Evolutionary conservation across 1,140 invertebrate species (phyloP).

Genomic region (Tyrophagus putrescentiae): DNA sequence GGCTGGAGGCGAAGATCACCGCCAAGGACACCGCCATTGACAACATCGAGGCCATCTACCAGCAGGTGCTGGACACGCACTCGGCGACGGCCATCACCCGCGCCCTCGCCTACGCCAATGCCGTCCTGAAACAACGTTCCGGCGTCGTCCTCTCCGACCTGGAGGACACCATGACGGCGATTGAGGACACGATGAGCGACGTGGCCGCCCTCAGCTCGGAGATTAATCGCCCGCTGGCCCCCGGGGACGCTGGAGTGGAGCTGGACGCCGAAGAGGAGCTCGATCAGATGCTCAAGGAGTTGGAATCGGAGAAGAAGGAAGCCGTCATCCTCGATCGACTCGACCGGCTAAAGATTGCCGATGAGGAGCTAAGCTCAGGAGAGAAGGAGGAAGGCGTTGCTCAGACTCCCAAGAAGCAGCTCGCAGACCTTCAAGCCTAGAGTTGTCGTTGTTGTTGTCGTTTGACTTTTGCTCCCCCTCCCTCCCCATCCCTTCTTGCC

Average conservation of each 20-base stretch:
- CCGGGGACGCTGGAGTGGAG: background rate
- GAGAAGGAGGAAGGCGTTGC: no score
- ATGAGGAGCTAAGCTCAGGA: no score
- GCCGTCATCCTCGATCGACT: no score
- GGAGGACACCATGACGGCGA: background rate
- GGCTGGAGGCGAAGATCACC: constrained; percentile 3
- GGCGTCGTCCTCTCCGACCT: background rate
- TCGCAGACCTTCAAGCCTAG: no score
- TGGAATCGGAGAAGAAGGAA: background rate
- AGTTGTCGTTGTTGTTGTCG: no score
- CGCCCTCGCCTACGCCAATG: constrained; percentile 9
- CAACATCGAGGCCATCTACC: constrained; percentile 12
- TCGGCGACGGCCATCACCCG: constrained; percentile 8
- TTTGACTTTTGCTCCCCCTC: no score
- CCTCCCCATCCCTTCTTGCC: no score
- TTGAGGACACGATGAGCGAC: constrained; percentile 16
- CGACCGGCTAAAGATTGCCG: no score
- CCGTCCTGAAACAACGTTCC: constrained; percentile 13
- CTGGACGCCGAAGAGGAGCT: constrained; percentile 13
- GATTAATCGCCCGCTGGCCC: background rate
- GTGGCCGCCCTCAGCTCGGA: background rate
- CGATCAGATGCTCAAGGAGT: background rate
- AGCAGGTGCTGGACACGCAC: constrained; percentile 15
- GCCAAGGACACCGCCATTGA: constrained; percentile 20
- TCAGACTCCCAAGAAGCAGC: no score